Base-by-base conservation (phyloP, 2,888 invertebrate genomes). In the Eupithecia pulchellata region DNA sequence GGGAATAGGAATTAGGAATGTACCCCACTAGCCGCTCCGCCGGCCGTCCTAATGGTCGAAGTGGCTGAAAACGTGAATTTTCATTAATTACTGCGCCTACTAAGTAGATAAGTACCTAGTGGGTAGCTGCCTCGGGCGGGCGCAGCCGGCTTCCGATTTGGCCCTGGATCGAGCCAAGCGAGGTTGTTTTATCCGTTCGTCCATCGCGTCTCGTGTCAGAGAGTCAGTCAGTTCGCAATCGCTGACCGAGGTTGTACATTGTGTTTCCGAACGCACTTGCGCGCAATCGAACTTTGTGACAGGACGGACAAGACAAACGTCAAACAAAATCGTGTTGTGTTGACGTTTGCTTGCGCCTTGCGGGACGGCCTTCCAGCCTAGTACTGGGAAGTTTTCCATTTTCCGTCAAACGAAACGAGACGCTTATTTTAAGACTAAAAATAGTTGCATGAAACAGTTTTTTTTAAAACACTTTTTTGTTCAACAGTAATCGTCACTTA, bases 181-280 rank as follows among this genome's bases (percentile, higher is more conserved):
- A 52, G 52, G 52, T 52, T 47, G 47, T 47, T 25, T 13, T 11
- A 25, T 52, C 4, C 25, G 52, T 52, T 25, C 11, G 58, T 60
- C n/a, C 1, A 20, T n/a, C 32, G 17, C 32, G 58, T 60, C 47
- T 11, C 39, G 25, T 52, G 77, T 32, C 32, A 32, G 79, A 81
- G 82, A 9, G 77, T 75, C 80, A 20, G 79, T 89, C 86, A 90
- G 91, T 92, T 87, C 84, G 82, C 83, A 83, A 87, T 89, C 89
- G 86, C 86, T 85, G 60, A 42, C 68, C 69, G 69, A 87, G 86
- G 80, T 76, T 79, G 85, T 78, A 83, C 75, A 77, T 82, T 84
- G 87, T 86, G 75, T 81, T 84, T 80, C 81, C 81, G 87, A 89
- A 88, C 88, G 85, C 81, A 78, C 55, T 20, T 61, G 30, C 52